Base-by-base conservation (phyloP, 2,113 vertebrate species). In the Halichoeres trimaculatus region DNA sequence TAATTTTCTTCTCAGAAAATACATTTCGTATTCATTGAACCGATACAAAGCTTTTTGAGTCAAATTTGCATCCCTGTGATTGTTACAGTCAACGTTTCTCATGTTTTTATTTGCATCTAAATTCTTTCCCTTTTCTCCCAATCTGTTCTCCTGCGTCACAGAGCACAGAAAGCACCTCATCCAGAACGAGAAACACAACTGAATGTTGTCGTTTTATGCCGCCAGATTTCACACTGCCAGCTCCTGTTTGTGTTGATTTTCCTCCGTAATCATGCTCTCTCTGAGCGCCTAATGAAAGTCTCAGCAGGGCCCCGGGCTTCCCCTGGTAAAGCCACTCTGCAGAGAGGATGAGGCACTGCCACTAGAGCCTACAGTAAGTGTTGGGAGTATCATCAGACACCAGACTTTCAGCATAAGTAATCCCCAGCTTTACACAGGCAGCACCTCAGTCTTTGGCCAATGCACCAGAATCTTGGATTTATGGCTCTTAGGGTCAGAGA, bases 201-300 rank as follows among this genome's bases (percentile, higher is more conserved):
- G 66, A 63, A 14, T 10, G 22, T 22, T 7, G 47, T 48, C 51
- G 41, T 81, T 86, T 70, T 2, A 47, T 65, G 24, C 67, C 30
- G 16, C 63, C 36, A 69, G 69, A 70, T 77, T 77, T 74, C 51
- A 20, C 52, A 4, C 55, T 72, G 70, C 59, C 70, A 77, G 67
- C 59, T 81, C 69, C 54, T 56, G 48, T 84, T 84, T 74, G 71
- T 65, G 69, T 60, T 56, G 75, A 50, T 72, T 80, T 76, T 53
- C 51, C 59, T 63, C 61, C 62, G 70, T 84, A 78, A 89, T 87
- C 79, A 83, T 81, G 63, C 43, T 58, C 80, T 79, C 74, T 82
- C 79, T 78, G 71, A 85, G 80, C 70, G 43, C 57, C 77, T 81
- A 85, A 87, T 85, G 79, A 81, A 85, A 84, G 80, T 56, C 77